These are phyloP conservation scores for Riparia riparia DNA, from an alignment of 2,113 vertebrate species.

Conservation along the genomic window DNA sequence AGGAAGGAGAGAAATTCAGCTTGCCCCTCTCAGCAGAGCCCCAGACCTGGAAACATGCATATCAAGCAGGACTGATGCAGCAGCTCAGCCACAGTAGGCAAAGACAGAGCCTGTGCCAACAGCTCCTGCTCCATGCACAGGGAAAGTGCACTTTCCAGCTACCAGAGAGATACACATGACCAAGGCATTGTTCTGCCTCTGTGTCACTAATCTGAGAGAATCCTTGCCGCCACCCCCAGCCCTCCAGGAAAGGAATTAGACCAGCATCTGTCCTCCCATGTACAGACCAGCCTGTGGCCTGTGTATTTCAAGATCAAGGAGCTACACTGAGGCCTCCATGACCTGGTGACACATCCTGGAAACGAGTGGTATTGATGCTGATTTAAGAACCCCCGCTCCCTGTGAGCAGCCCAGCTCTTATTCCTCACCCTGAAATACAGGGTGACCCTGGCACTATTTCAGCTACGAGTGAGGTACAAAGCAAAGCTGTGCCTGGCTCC, in stretches of 20 bases:
- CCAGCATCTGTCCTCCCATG: not conserved
- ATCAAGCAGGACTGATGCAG: not conserved
- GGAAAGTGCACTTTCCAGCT: fast-evolving
- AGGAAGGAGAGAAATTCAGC: not conserved
- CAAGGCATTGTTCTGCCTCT: not conserved
- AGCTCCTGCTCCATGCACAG: not conserved
- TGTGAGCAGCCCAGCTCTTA: not conserved
- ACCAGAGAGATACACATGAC: not conserved
- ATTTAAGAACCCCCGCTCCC: not conserved
- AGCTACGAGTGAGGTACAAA: not conserved
- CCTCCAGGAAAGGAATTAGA: not conserved
- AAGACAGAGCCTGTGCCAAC: not conserved
- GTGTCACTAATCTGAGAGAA: not conserved
- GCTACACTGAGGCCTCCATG: not conserved
- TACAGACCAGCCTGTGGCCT: not conserved
- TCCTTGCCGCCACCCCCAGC: not conserved
- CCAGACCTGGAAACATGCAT: not conserved
- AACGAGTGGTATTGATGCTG: not conserved
- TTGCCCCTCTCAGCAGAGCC: not conserved
- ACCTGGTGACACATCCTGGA: not conserved
- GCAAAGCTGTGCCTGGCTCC: not conserved
- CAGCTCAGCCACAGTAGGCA: not conserved
- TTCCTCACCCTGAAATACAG: not conserved
- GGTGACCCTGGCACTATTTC: not conserved
- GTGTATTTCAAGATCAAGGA: not conserved